These are phyloP conservation scores for Lophochroa leadbeateri DNA, from an alignment of 2,113 vertebrate species.

Conservation along the genomic window DNA sequence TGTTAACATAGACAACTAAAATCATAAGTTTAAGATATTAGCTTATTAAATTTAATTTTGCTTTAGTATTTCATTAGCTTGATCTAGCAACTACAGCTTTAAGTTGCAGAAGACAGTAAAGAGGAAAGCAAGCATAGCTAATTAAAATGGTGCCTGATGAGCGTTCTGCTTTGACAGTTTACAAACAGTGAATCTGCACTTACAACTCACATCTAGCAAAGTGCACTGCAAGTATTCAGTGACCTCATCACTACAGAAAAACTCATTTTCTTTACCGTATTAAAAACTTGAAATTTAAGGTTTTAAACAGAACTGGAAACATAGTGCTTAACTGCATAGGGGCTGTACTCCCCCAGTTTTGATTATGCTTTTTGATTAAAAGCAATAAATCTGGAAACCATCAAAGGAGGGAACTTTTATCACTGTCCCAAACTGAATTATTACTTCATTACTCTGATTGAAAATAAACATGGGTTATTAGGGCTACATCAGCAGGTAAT, in stretches of 20 bases:
- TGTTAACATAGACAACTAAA: background rate
- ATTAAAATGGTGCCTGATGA: background rate
- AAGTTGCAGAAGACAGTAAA: background rate
- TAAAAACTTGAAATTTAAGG: background rate
- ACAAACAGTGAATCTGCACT: background rate
- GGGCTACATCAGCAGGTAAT: background rate
- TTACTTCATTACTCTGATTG: background rate
- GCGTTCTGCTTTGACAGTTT: background rate
- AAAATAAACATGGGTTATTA: background rate
- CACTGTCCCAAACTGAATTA: background rate
- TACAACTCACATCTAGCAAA: background rate
- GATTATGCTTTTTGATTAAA: background rate
- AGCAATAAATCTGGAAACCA: background rate
- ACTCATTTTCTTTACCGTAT: background rate
- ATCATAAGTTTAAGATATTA: background rate
- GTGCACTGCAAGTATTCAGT: background rate
- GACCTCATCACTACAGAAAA: background rate
- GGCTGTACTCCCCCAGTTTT: background rate
- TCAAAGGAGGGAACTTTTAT: background rate
- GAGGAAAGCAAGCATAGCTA: background rate
- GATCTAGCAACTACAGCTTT: background rate
- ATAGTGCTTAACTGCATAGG: background rate
- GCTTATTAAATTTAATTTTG: background rate
- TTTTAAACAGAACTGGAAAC: background rate
- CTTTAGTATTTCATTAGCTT: background rate